Percentiles rank a stretch among this genome's conserved stretches.
Conservation (phyloP, 2,113 vertebrate genomes). For the Mionectes macconnelli region DNA sequence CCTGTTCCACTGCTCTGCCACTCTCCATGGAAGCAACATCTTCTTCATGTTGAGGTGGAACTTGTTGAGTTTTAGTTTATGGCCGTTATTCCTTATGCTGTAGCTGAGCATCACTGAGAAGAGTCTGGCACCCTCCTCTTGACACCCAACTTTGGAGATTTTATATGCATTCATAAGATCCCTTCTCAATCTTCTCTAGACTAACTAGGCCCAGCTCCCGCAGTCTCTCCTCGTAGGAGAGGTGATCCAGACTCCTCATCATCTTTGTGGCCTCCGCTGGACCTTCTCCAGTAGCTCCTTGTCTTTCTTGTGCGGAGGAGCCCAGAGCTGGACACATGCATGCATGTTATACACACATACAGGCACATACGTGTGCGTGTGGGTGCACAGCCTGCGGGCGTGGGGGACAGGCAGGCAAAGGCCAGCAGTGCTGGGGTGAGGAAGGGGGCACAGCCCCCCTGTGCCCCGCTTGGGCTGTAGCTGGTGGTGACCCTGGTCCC, state of each 20-base stretch:
- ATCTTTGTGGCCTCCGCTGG: neutral
- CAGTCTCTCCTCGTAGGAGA: neutral
- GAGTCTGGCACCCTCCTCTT: neutral
- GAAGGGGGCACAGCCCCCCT: neutral
- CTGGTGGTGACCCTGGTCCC: neutral
- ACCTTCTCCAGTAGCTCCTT: neutral
- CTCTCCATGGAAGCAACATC: neutral
- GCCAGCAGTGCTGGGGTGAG: neutral
- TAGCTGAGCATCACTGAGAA: neutral
- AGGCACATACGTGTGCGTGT: neutral
- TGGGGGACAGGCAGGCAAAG: neutral
- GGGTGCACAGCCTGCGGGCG: neutral
- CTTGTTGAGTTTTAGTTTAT: neutral
- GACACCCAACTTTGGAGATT: neutral
- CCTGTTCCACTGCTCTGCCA: neutral
- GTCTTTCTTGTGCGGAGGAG: neutral
- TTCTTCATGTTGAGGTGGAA: neutral
- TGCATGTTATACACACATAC: neutral
- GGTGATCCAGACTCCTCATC: neutral
- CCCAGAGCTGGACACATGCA: neutral
- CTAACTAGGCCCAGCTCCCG: neutral
- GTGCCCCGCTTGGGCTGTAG: neutral
- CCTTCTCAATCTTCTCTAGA: neutral
- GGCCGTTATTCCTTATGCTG: neutral
- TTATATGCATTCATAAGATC: neutral